A percentile compares a stretch with the other conserved stretches of the same genome.
Evolutionary conservation across 35 echinoderm and acorn worm species (phyloP).

Genomic region (Apostichopus parvimensis): DNA sequence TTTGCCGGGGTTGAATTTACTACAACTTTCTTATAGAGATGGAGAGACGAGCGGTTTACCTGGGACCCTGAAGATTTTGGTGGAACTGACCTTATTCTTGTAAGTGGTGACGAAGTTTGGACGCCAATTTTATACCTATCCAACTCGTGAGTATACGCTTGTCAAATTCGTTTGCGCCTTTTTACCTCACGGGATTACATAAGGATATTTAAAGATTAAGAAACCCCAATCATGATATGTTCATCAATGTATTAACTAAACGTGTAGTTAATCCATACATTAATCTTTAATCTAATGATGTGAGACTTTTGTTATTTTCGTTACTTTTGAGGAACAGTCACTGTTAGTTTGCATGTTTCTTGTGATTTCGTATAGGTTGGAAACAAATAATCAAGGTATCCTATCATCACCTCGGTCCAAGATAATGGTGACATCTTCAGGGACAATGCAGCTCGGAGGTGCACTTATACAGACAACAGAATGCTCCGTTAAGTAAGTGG

Average conservation of each 20-base stretch:
- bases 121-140: neutral
- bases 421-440: neutral
- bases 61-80: conserved; percentile 2
- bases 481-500: neutral
- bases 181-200: neutral
- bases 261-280: neutral
- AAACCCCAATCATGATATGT: neutral
- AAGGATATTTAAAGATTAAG: neutral
- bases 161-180: neutral
- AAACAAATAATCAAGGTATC: neutral
- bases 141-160: neutral
- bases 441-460: neutral
- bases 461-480: neutral
- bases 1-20: no score
- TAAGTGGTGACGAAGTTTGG: neutral
- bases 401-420: neutral
- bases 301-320: neutral
- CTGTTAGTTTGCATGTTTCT: neutral
- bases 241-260: neutral
- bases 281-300: neutral
- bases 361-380: neutral
- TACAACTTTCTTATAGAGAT: neutral
- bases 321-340: neutral
- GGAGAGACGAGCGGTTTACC: neutral
- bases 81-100: neutral